Percentiles rank a stretch among this genome's conserved stretches.
Evolutionary conservation across 2,888 invertebrate genomes (phyloP).

Genomic region (Caenorhabditis sp.): DNA sequence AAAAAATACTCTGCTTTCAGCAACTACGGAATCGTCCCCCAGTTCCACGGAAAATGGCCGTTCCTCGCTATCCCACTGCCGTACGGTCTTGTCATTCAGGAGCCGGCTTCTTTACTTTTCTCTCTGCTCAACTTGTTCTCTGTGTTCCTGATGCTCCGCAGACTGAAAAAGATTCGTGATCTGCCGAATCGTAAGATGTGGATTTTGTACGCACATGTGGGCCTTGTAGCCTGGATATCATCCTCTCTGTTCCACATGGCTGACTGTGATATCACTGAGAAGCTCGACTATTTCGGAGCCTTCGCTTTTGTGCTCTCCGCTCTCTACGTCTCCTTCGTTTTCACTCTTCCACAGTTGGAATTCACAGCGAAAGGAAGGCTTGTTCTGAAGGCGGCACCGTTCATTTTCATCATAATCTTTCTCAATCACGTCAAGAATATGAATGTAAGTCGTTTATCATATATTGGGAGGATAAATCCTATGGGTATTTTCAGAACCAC

Average conservation of each 20-base stretch:
- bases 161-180: slow-evolving; percentile 26
- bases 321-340: slow-evolving; percentile 61
- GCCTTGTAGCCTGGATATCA: slow-evolving; percentile 66
- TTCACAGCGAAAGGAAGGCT: slow-evolving; percentile 9
- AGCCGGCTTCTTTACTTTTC: slow-evolving; percentile 74
- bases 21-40: slow-evolving; percentile 58
- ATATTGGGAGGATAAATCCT: neutral
- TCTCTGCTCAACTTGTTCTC: slow-evolving; percentile 68
- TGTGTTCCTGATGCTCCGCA: slow-evolving; percentile 55
- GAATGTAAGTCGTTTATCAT: slow-evolving; percentile 33
- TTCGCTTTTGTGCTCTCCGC: slow-evolving; percentile 54
- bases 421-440: slow-evolving; percentile 43
- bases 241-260: slow-evolving; percentile 71
- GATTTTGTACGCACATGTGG: slow-evolving; percentile 64
- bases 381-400: slow-evolving; percentile 18
- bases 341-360: slow-evolving; percentile 38
- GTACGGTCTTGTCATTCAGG: slow-evolving; percentile 60
- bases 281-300: slow-evolving; percentile 73
- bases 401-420: slow-evolving; percentile 25
- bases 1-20: slow-evolving; percentile 3
- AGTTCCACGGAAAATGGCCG: slow-evolving; percentile 77
- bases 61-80: slow-evolving; percentile 66
- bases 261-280: slow-evolving; percentile 73
- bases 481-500: slow-evolving; percentile 38
- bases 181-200: slow-evolving; percentile 56